phyloP scores from a whole-genome alignment of 2,113 vertebrate species.

The Mirza zaza region DNA sequence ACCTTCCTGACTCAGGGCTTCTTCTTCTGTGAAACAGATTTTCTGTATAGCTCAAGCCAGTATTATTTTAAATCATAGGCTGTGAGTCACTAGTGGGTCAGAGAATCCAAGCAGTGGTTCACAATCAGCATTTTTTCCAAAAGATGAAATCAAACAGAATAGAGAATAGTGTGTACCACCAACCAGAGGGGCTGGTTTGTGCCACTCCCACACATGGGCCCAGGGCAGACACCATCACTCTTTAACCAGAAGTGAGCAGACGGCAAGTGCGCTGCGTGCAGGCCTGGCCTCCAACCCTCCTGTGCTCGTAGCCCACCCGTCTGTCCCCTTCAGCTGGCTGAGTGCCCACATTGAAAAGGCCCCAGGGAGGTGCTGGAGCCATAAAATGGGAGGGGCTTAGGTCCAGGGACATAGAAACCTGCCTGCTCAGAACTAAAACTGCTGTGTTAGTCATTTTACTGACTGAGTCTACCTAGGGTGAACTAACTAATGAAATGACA shows the following conservation, averaged over 20 bases:
- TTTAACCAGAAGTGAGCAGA: neutral
- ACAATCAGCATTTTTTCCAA: neutral
- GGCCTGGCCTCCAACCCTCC: neutral
- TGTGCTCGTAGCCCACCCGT: rapidly evolving
- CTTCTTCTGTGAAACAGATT: neutral
- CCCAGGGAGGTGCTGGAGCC: neutral
- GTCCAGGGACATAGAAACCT: neutral
- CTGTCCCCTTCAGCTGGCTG: neutral
- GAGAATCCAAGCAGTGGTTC: neutral
- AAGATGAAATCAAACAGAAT: neutral
- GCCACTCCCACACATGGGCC: neutral
- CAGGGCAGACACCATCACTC: rapidly evolving
- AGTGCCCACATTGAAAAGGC: neutral
- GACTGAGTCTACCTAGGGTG: neutral
- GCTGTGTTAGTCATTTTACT: rapidly evolving
- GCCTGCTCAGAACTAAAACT: rapidly evolving
- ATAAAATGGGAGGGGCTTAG: neutral
- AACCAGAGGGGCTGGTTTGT: neutral
- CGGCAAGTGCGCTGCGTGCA: rapidly evolving
- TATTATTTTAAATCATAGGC: neutral
- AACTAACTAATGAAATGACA: neutral
- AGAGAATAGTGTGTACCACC: neutral
- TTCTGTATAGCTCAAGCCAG: neutral
- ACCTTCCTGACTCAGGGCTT: neutral
- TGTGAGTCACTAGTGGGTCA: neutral